Evolutionary conservation across 2,888 invertebrate genomes (phyloP).

Genomic region (Rhogogaster chlorosoma): DNA sequence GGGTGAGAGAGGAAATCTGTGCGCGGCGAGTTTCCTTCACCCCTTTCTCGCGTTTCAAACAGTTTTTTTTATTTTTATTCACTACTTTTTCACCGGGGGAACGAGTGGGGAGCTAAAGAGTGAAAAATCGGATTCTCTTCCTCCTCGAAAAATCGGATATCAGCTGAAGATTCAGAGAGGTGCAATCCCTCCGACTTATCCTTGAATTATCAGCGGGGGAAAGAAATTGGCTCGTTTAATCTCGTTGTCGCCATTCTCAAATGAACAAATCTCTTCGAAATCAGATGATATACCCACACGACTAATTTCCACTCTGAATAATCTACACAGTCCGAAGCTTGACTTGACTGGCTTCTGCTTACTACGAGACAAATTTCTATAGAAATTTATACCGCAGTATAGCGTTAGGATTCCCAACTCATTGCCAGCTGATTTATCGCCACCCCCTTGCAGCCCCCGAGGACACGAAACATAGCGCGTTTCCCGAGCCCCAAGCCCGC

Average conservation of each 20-base stretch:
- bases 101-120: not conserved
- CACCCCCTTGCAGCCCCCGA: not conserved
- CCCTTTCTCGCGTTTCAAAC: not conserved
- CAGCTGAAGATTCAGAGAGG: not conserved
- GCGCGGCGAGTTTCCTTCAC: not conserved
- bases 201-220: not conserved
- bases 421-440: constrained; percentile 43
- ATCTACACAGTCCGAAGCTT: not conserved
- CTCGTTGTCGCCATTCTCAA: not conserved
- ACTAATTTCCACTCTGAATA: not conserved
- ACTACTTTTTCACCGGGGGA: not conserved
- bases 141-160: not conserved
- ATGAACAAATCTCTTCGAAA: too few species aligned
- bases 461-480: constrained; percentile 29
- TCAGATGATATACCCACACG: too few species aligned
- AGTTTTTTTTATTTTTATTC: not conserved
- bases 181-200: not conserved
- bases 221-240: not conserved
- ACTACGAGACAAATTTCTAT: constrained; percentile 8
- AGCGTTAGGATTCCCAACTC: constrained; percentile 17
- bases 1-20: not conserved
- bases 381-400: not conserved
- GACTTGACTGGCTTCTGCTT: not conserved
- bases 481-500: not conserved
- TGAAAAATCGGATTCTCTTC: not conserved